A percentile compares a stretch with the other conserved stretches of the same genome.
These are phyloP conservation scores for Porphyrio hochstetteri DNA, from an alignment of 2,113 vertebrate genomes.

Conservation along the genomic window DNA sequence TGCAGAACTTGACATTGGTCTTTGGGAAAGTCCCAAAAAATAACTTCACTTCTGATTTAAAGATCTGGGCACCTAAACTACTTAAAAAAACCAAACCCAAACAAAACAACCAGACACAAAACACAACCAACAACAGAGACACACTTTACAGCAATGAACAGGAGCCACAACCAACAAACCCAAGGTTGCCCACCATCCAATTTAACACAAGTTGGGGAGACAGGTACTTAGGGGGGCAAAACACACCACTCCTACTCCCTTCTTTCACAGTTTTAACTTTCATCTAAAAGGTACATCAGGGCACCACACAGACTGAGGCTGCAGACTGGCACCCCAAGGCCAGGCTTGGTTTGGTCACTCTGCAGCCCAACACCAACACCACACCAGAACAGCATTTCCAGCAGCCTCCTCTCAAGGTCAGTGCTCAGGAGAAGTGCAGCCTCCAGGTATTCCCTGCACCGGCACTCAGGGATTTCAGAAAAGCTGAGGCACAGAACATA, in stretches of 20 bases:
- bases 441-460: neutral
- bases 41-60: neutral
- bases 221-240: neutral
- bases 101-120: neutral
- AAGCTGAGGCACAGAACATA: neutral
- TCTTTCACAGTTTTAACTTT: neutral
- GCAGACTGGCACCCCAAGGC: neutral
- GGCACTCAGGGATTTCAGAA: neutral
- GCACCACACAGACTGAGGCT: neutral
- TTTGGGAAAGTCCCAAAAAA: neutral
- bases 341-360: neutral
- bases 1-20: neutral
- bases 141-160: neutral
- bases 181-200: neutral
- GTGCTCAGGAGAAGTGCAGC: neutral
- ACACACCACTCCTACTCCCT: neutral
- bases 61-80: neutral
- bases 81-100: neutral
- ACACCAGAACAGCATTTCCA: neutral
- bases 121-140: neutral
- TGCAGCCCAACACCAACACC: neutral
- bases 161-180: neutral
- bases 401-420: neutral
- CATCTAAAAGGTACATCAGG: neutral
- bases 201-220: neutral